Evolutionary conservation across 2,113 vertebrate species (phyloP).

Genomic region (Caranx ignobilis): DNA sequence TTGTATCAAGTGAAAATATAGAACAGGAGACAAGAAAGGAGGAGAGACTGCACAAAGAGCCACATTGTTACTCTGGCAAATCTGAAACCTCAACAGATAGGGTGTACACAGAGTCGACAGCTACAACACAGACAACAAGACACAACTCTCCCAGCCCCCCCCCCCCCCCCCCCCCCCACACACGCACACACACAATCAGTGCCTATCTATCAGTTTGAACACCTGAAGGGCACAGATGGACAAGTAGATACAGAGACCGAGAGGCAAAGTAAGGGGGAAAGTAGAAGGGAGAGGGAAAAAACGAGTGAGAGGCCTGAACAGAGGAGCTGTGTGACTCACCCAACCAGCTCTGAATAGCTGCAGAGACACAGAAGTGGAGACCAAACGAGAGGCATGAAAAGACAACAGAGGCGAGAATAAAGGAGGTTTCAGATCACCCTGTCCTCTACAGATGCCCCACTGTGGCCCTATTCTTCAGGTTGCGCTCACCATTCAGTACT

Average conservation of each 20-base stretch:
- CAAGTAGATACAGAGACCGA: slow-evolving; percentile 49
- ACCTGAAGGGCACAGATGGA: slow-evolving; percentile 61
- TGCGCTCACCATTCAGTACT: slow-evolving; percentile 62
- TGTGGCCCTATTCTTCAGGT: slow-evolving; percentile 62
- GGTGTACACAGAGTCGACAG: slow-evolving; percentile 41
- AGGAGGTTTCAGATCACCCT: slow-evolving; percentile 69
- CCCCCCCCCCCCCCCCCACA: neutral
- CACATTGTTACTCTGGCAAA: slow-evolving; percentile 62
- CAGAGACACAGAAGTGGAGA: slow-evolving; percentile 59
- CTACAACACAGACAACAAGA: slow-evolving; percentile 48
- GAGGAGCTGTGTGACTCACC: slow-evolving; percentile 63
- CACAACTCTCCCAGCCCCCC: slow-evolving; percentile 41
- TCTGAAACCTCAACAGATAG: slow-evolving; percentile 72
- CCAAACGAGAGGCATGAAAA: slow-evolving; percentile 49
- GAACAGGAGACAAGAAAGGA: slow-evolving; percentile 51
- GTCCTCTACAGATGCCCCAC: slow-evolving; percentile 64
- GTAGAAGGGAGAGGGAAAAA: slow-evolving; percentile 34
- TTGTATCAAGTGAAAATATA: slow-evolving; percentile 55
- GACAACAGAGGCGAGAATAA: slow-evolving; percentile 53
- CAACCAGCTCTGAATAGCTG: slow-evolving; percentile 63
- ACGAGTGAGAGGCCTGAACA: slow-evolving; percentile 33
- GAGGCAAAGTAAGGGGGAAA: slow-evolving; percentile 40
- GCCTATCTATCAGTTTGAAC: slow-evolving; percentile 56
- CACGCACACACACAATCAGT: slow-evolving; percentile 45
- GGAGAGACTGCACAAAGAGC: slow-evolving; percentile 57